These are phyloP conservation scores for Tribolium castaneum DNA, from an alignment of 1,140 invertebrate species.

Conservation along the genomic window DNA sequence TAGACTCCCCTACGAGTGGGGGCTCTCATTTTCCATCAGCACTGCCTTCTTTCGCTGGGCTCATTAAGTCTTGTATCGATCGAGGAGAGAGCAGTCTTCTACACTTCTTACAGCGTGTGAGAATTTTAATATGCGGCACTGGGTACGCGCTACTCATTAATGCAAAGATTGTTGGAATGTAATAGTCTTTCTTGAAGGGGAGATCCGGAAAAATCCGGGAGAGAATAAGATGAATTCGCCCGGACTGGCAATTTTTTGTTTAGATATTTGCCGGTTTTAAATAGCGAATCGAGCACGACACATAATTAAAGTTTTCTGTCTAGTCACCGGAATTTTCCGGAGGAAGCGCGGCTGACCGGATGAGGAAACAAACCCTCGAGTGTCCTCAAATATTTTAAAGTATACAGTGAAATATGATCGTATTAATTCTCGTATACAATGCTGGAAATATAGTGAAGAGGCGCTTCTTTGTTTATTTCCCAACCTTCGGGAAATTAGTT, in stretches of 20 bases:
- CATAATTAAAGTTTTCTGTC: slow-evolving; percentile 21
- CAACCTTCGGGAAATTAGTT: slow-evolving; percentile 40
- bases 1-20: slow-evolving; percentile 40
- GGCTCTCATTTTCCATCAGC: slow-evolving; percentile 56
- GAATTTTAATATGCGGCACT: slow-evolving; percentile 58
- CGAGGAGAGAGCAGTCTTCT: slow-evolving; percentile 52
- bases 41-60: slow-evolving; percentile 56
- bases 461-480: slow-evolving; percentile 42
- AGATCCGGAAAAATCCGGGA: slow-evolving; percentile 34
- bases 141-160: slow-evolving; percentile 56
- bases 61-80: slow-evolving; percentile 60
- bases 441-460: slow-evolving; percentile 42
- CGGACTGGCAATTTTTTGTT: background rate
- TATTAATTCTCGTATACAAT: slow-evolving; percentile 60
- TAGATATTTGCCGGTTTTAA: background rate
- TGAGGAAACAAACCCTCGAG: slow-evolving; percentile 58
- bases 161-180: slow-evolving; percentile 57
- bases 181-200: slow-evolving; percentile 51
- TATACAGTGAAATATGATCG: slow-evolving; percentile 56
- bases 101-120: slow-evolving; percentile 58
- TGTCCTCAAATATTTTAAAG: slow-evolving; percentile 58
- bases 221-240: slow-evolving; percentile 29
- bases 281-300: background rate
- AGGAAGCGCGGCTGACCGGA: slow-evolving; percentile 57
- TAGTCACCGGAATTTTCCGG: slow-evolving; percentile 28